A percentile compares a stretch with the other conserved stretches of the same genome.
Conservation (phyloP, 2,113 vertebrate species). For the Mugil cephalus region DNA sequence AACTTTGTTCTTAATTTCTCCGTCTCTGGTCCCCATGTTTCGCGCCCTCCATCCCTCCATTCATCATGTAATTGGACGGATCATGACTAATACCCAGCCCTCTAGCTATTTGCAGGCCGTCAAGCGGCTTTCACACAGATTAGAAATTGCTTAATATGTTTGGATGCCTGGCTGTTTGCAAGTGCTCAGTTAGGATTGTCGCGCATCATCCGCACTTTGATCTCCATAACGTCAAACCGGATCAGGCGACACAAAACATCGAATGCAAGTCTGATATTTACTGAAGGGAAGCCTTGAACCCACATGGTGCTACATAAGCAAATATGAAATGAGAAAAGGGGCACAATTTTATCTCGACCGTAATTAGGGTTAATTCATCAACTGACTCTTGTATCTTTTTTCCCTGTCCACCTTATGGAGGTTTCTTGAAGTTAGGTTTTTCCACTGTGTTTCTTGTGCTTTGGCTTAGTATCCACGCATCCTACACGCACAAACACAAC, state of each 20-base stretch:
- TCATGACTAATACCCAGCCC: conserved; percentile 61
- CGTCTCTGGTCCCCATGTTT: not conserved
- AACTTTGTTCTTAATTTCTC: too few species aligned
- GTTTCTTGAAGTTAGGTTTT: not conserved
- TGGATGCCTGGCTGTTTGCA: conserved; percentile 28
- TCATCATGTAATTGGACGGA: conserved; percentile 57
- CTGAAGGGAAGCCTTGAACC: not conserved
- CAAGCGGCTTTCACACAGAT: conserved; percentile 53
- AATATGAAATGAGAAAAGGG: conserved; percentile 32
- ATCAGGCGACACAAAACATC: conserved; percentile 8
- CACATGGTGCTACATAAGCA: conserved; percentile 1
- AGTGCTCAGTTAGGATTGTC: conserved; percentile 12
- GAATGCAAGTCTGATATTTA: conserved; percentile 29
- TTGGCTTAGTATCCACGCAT: conserved; percentile 13
- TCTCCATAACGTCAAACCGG: conserved; percentile 47
- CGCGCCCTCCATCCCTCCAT: conserved; percentile 20
- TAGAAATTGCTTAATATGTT: conserved; percentile 51
- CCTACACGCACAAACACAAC: conserved; percentile 28
- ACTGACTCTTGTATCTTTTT: not conserved
- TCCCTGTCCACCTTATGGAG: conserved; percentile 14
- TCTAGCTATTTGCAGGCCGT: conserved; percentile 55
- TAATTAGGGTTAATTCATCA: conserved; percentile 44
- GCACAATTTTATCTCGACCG: conserved; percentile 1
- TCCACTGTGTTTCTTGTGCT: conserved; percentile 12
- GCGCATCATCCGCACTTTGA: conserved; percentile 34